Base-by-base conservation (phyloP, 2,888 invertebrate genomes). In the Pemphredon lugubris region DNA sequence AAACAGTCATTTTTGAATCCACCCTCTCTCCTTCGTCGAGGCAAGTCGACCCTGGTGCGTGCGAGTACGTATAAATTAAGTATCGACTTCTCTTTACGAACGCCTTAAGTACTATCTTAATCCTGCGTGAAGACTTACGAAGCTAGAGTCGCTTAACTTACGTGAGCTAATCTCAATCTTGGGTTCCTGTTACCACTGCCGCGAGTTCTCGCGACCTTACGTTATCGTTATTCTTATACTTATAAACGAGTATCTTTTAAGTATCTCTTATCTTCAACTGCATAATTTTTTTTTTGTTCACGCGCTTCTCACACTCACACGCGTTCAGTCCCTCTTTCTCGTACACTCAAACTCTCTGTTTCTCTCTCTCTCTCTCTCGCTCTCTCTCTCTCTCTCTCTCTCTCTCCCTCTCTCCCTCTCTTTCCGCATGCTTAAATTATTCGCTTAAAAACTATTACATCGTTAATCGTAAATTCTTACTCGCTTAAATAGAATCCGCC, bases 141-240 rank as follows among this genome's bases (percentile, higher is more conserved):
- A 30, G 11, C 66, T 79, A 79, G 14, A 23, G 21, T 69, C 61
- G 45, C 68, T 57, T 67, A 68, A 73, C 16, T 70, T 68, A 81
- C 72, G 64, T 81, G 81, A 81, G 81, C 81, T 81, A 80, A 81
- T 80, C 80, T 80, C 81, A 80, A 79, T 77, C 63, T 77, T 66
- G 80, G 47, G 57, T 79, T 71, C 34, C 58, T 51, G 30, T 61
- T 44, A 21, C 50, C 55, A 44, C 48, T 50, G 50, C 34, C 47
- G 37, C 37, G 37, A 26, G 21, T 11, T 11, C 16, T 11, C 23
- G 39, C 53, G 53, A 40, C 39, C 16, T 18, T 45, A n/a, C n/a
- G n/a, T n/a, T n/a, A n/a, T n/a, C n/a, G 20, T 53, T n/a, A 32
- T 34, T n/a, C n/a, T n/a, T 47, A 53, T 37, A 23, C 30, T 45